Conservation (phyloP, 2,113 vertebrate species). For the Tachysurus fulvidraco region DNA sequence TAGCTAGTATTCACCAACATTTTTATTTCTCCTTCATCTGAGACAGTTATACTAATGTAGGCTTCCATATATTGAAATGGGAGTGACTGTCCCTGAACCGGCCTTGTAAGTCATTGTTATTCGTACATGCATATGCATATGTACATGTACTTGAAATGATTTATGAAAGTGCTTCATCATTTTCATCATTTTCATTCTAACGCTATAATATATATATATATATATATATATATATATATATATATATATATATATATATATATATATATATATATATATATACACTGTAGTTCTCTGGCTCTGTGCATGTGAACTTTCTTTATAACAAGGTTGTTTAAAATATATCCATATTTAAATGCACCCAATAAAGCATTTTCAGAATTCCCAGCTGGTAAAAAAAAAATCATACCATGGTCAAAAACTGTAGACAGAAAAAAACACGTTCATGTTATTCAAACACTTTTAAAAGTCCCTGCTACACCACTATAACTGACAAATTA, state of each 20-base stretch:
- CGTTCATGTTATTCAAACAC: background rate
- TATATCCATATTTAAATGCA: conserved; percentile 4
- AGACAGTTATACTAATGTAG: background rate
- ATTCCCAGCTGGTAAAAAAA: background rate
- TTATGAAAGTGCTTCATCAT: background rate
- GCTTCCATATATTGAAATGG: background rate
- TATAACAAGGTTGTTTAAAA: background rate
- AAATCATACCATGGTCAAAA: background rate
- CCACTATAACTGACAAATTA: background rate
- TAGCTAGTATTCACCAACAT: background rate
- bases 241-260: no score
- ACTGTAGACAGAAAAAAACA: background rate
- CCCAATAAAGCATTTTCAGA: background rate
- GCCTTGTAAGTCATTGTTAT: background rate
- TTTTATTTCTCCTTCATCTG: background rate
- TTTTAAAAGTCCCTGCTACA: background rate
- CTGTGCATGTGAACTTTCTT: background rate
- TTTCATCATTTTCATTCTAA: background rate
- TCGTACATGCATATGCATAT: background rate
- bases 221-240: no score
- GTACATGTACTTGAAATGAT: background rate
- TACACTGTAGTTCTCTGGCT: background rate
- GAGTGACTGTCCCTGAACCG: background rate
- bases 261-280: no score
- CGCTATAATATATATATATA: background rate